Evolutionary conservation across 2,888 invertebrate species (phyloP), one percentile per base, ranked within the genome.

Genomic region (Lacanobia wlatinum): DNA sequence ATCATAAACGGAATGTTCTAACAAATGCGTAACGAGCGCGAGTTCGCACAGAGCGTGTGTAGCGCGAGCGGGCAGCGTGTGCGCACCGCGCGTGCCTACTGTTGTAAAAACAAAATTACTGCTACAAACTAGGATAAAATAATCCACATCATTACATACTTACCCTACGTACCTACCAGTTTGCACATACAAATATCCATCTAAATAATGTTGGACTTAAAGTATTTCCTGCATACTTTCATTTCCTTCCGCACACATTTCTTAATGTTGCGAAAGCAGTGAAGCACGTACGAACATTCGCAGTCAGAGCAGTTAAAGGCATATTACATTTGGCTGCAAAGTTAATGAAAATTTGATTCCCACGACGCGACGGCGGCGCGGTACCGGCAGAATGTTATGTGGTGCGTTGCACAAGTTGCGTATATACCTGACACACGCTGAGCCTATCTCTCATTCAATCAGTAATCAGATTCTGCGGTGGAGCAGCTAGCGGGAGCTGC

Each of bases 401-500:
- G 50, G 55, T 53, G n/a, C 58, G 77, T 75, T 78, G 70, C 83
- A 81, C 74, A 84, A 76, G 80, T 76, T 74, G 43, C 46, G 21
- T 60, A 70, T 69, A 63, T 70, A 73, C 66, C 73, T 78, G 78
- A 78, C 69, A 72, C 72, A 67, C 40, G 70, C 63, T 70, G 71
- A 74, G 55, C 53, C 75, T 84, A 87, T 87, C 87, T 80, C 76
- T 80, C 78, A 76, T 80, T 80, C 78, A 82, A 87, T 87, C 87
- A 84, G 78, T 82, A 81, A 84, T 87, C 87, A 80, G 87, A 87
- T 84, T 80, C 65, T 73, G 80, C 75, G 84, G 83, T 65, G 73
- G 70, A 76, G 78, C 70, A 76, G 74, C 63, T 53, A 61, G 83
- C 87, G 86, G 90, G 88, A 89, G 88, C 88, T 87, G 89, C 86